Evolutionary conservation across 2,888 invertebrate genomes (phyloP).

Genomic region (Eueremaeus valkanovi): DNA sequence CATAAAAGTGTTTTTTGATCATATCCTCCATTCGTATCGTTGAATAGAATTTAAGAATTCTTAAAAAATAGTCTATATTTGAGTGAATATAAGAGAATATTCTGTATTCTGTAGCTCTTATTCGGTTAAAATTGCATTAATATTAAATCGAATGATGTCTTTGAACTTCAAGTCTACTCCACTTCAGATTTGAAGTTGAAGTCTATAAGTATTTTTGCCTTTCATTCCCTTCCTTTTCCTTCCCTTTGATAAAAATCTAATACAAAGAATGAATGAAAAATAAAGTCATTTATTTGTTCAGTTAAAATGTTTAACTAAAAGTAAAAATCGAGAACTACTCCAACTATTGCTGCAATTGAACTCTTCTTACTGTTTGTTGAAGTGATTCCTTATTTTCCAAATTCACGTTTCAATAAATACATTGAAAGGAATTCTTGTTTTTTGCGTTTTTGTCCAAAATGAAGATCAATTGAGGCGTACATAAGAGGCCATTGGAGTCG

Average conservation of each 20-base stretch:
- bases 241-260: neutral
- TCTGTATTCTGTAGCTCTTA: neutral
- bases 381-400: conserved; percentile 19
- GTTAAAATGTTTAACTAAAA: conserved; percentile 9
- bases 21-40: neutral
- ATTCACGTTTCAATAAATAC: conserved; percentile 10
- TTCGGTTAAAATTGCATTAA: neutral
- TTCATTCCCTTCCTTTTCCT: too few species aligned
- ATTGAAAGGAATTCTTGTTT: conserved; percentile 5
- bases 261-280: conserved; percentile 7
- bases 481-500: neutral
- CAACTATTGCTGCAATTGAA: neutral
- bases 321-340: neutral
- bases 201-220: neutral
- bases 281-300: conserved; percentile 7
- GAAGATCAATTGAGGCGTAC: conserved; percentile 4
- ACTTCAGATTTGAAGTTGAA: neutral
- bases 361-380: conserved; percentile 24
- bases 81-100: neutral
- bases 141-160: conserved; percentile 6
- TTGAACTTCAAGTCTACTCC: neutral
- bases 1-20: neutral
- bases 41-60: neutral
- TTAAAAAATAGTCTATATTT: neutral
- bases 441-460: neutral